phyloP scores from a whole-genome alignment of 2,888 invertebrate species.

The Drosophila helvetica region DNA sequence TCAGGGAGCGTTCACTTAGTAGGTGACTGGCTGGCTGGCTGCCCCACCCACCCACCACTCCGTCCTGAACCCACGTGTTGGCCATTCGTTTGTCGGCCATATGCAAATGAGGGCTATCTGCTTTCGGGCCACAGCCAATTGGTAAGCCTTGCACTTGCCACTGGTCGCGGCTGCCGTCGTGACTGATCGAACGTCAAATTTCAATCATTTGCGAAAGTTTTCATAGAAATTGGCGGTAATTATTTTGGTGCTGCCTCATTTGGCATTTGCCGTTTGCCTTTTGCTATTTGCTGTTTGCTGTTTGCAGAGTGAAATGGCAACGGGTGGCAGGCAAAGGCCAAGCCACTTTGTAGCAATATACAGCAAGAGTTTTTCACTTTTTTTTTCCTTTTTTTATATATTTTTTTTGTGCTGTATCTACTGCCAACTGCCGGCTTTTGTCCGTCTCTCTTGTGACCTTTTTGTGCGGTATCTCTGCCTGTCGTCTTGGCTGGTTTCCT shows the following conservation, averaged over 20 bases:
- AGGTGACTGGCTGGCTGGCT: constrained; percentile 26
- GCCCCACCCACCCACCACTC: background rate
- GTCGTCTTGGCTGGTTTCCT: constrained; percentile 16
- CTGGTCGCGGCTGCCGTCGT: background rate
- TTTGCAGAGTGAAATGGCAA: constrained; percentile 32
- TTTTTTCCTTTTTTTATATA: background rate
- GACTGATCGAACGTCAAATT: constrained; percentile 9
- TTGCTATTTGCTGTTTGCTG: constrained; percentile 6
- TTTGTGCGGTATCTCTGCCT: constrained; percentile 33
- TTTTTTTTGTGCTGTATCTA: background rate
- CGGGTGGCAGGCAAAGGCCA: constrained; percentile 50
- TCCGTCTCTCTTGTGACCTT: constrained; percentile 41
- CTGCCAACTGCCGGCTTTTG: constrained; percentile 18
- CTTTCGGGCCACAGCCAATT: constrained; percentile 36
- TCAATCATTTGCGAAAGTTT: constrained; percentile 68
- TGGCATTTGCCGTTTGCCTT: constrained; percentile 51
- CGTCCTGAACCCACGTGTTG: constrained; percentile 52
- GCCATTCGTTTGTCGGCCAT: constrained; percentile 58
- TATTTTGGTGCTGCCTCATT: constrained; percentile 63
- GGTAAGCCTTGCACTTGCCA: constrained; percentile 72
- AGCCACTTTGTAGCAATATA: constrained; percentile 18
- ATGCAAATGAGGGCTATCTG: constrained; percentile 57
- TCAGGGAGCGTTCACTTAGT: constrained; percentile 37
- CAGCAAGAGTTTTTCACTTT: constrained; percentile 16
- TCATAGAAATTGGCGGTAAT: constrained; percentile 50